Evolutionary conservation across 2,113 vertebrate genomes (phyloP).

Genomic region (Pachycephala philippinensis): DNA sequence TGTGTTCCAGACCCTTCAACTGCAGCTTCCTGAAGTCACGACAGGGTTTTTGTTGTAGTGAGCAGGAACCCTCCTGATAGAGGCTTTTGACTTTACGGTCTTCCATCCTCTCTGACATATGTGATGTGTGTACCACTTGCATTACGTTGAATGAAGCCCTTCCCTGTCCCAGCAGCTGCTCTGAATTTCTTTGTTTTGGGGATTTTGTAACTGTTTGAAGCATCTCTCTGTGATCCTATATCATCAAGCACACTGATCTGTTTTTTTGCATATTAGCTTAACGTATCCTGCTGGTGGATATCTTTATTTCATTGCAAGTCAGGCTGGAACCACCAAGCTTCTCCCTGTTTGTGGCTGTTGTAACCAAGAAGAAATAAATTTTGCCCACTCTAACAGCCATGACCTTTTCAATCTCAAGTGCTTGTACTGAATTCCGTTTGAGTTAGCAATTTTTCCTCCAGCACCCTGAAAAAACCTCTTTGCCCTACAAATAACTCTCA

Average conservation of each 20-base stretch:
- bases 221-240: background rate
- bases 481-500: background rate
- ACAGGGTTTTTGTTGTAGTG: background rate
- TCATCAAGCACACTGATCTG: background rate
- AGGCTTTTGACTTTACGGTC: background rate
- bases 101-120: fast-evolving
- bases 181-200: background rate
- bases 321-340: background rate
- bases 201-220: background rate
- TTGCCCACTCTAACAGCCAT: background rate
- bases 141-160: background rate
- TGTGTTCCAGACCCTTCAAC: background rate
- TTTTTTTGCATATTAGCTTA: background rate
- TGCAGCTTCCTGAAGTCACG: background rate
- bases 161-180: background rate
- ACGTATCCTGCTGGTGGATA: background rate
- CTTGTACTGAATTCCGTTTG: constrained; percentile 2
- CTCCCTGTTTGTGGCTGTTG: background rate
- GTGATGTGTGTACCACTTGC: background rate
- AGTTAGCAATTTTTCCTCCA: background rate
- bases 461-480: background rate
- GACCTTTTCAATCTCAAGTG: constrained; percentile 30
- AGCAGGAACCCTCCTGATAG: fast-evolving
- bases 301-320: background rate
- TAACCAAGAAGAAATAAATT: background rate